Evolutionary conservation across 2,113 vertebrate genomes (phyloP).

Genomic region (Pampusana beccarii): DNA sequence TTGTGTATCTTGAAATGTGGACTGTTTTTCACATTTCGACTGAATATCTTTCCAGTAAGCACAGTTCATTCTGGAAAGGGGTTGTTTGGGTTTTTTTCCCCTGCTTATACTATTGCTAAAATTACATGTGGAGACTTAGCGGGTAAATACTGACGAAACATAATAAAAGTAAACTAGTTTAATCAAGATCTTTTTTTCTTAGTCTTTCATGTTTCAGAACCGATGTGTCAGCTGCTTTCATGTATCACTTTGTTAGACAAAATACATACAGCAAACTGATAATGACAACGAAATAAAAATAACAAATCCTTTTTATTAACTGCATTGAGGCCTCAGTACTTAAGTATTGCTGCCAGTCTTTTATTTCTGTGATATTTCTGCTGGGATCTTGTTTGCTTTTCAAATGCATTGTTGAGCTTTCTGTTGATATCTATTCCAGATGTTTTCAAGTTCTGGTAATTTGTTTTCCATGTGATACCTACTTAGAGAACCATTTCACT

Average conservation of each 20-base stretch:
- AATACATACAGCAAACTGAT: not conserved
- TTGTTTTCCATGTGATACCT: slow-evolving; percentile 57
- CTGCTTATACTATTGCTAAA: not conserved
- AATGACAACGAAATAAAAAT: not conserved
- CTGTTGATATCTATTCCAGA: slow-evolving; percentile 56
- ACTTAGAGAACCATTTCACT: slow-evolving; percentile 37
- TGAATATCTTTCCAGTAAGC: not conserved
- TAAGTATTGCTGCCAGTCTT: not conserved
- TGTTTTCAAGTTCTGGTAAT: slow-evolving; percentile 54
- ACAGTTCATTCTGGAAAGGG: not conserved
- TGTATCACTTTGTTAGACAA: not conserved
- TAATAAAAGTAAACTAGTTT: not conserved
- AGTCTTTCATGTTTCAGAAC: not conserved
- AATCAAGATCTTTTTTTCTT: not conserved
- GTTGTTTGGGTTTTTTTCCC: not conserved
- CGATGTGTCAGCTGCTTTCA: not conserved
- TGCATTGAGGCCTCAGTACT: not conserved
- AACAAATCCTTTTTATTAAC: not conserved
- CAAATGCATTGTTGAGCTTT: slow-evolving; percentile 28
- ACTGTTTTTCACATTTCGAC: not conserved
- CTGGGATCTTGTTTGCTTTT: slow-evolving; percentile 48
- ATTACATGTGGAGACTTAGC: not conserved
- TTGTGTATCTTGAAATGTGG: not conserved
- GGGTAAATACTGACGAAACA: not conserved
- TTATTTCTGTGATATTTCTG: slow-evolving; percentile 36